Evolutionary conservation across 2,797 vertebrate species (phyloP).

Genomic region (Sebastolobus altivelis): DNA sequence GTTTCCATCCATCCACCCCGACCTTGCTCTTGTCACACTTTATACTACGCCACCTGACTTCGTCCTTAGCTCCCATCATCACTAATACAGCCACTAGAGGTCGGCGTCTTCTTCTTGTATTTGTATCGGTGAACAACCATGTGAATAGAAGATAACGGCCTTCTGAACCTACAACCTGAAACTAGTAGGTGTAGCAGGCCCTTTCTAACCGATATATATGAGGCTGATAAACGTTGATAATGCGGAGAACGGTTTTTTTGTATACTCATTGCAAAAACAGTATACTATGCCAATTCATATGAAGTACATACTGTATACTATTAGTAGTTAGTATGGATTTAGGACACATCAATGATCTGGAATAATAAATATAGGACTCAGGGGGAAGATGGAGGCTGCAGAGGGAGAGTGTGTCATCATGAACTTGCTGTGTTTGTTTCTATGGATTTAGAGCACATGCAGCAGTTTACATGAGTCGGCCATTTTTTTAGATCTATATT

Average conservation of each 20-base stretch:
- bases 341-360: not conserved
- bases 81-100: no score
- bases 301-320: not conserved
- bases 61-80: no score
- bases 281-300: not conserved
- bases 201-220: not conserved
- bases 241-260: not conserved
- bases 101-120: not conserved
- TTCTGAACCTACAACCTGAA: not conserved
- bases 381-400: not conserved
- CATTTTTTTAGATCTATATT: conserved; percentile 24
- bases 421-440: conserved; percentile 14
- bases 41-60: no score
- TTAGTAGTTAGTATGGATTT: conserved; percentile 1
- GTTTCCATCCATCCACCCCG: no score
- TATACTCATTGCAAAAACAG: not conserved
- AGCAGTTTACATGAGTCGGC: not conserved
- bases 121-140: fast-evolving
- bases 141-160: fast-evolving
- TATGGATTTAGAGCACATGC: conserved; percentile 3
- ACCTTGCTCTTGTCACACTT: no score
- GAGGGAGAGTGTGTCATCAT: not conserved
- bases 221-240: fast-evolving
- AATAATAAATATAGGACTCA: conserved; percentile 1
- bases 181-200: not conserved